These are phyloP conservation scores for Caenorhabditis sp. DNA, from an alignment of 2,888 invertebrate genomes.

Conservation along the genomic window DNA sequence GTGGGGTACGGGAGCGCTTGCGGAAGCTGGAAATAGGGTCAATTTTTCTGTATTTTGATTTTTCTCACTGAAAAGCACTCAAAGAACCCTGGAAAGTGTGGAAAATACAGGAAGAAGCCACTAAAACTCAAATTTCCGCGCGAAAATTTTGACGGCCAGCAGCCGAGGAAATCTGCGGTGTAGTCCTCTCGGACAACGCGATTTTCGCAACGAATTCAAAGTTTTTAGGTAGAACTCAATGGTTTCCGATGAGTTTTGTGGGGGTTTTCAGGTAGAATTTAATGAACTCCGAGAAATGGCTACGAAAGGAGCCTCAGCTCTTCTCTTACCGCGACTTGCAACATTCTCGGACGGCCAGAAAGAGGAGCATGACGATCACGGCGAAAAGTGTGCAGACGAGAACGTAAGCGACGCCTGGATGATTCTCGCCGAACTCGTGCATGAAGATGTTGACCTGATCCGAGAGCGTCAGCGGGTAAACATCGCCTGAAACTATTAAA, in stretches of 20 bases:
- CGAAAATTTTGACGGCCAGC: neutral
- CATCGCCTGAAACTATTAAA: slow-evolving; percentile 7
- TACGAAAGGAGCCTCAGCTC: no score
- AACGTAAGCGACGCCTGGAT: neutral
- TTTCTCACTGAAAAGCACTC: neutral
- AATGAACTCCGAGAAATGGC: no score
- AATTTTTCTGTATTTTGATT: neutral
- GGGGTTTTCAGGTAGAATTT: neutral
- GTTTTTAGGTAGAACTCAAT: neutral
- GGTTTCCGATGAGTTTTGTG: neutral
- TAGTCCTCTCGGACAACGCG: slow-evolving; percentile 18
- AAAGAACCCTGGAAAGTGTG: neutral
- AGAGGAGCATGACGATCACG: neutral
- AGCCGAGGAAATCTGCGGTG: neutral
- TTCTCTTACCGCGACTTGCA: neutral
- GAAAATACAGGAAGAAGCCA: no score
- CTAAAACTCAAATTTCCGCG: neutral
- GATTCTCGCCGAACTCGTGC: neutral
- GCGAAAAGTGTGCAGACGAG: neutral
- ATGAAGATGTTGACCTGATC: neutral
- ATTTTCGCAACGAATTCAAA: neutral
- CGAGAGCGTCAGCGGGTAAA: neutral
- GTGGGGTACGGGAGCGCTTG: neutral
- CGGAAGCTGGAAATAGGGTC: neutral
- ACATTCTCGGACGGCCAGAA: neutral